These are phyloP conservation scores for Acyrthosiphon pisum DNA, from an alignment of 1,140 invertebrate species.

Conservation along the genomic window DNA sequence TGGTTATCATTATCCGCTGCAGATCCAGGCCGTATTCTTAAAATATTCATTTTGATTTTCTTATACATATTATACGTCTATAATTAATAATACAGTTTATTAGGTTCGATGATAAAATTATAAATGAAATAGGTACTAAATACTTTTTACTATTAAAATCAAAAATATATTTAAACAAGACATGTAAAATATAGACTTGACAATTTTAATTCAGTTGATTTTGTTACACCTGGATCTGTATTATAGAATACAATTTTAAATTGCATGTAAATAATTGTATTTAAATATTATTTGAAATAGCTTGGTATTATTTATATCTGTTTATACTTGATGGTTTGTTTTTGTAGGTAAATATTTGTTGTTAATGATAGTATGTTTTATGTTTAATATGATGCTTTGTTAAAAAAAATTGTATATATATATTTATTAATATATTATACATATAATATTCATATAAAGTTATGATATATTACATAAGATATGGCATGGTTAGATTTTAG, in stretches of 20 bases:
- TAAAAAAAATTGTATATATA: neutral
- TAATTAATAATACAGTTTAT: neutral
- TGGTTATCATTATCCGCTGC: neutral
- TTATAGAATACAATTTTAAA: constrained; percentile 13
- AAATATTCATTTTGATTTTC: neutral
- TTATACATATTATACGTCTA: neutral
- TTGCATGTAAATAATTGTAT: constrained; percentile 10
- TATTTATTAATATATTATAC: neutral
- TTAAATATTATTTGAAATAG: neutral
- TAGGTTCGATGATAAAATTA: neutral
- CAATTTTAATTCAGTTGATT: neutral
- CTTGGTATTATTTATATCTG: neutral
- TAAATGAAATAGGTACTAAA: neutral
- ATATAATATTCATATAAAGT: neutral
- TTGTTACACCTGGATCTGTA: constrained; percentile 37
- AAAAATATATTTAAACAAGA: neutral
- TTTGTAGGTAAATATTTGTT: neutral
- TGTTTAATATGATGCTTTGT: neutral
- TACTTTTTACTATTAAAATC: neutral
- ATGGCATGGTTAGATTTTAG: constrained; percentile 35
- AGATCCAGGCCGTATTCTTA: constrained; percentile 42
- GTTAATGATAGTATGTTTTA: neutral
- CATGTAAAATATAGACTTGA: neutral
- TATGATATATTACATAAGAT: neutral
- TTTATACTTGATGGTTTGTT: neutral